Evolutionary conservation across 2,797 vertebrate genomes (phyloP).

Genomic region (Phrynocephalus guinanensis): DNA sequence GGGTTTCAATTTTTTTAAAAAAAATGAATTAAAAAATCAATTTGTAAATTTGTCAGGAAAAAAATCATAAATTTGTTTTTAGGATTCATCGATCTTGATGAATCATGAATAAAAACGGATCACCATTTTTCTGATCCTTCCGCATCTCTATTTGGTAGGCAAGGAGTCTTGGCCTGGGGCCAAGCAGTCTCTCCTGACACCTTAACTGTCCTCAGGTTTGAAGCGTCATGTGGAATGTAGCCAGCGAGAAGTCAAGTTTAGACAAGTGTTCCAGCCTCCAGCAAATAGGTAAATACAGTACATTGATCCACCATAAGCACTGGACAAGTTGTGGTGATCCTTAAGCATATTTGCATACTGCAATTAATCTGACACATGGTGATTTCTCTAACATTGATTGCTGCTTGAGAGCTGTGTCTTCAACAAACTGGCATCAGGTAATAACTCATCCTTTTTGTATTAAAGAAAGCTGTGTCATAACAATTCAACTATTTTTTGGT

Average conservation of each 20-base stretch:
- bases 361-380: neutral
- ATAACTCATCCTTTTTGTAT: neutral
- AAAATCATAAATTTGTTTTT: no score
- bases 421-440: neutral
- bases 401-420: neutral
- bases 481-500: neutral
- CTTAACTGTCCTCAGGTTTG: neutral
- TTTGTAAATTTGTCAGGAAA: no score
- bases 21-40: no score
- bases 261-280: neutral
- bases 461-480: neutral
- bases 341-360: neutral
- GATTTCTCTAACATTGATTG: neutral
- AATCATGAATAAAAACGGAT: no score
- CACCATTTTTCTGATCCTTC: no score
- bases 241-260: neutral
- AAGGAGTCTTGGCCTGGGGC: neutral
- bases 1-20: no score
- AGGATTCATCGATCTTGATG: no score
- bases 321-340: neutral
- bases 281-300: slow-evolving; percentile 6
- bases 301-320: neutral
- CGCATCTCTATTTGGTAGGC: no score
- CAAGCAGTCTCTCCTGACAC: neutral
- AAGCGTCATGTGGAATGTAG: neutral